Base-by-base conservation (phyloP, 2,113 vertebrate genomes). In the Myotis davidii region DNA sequence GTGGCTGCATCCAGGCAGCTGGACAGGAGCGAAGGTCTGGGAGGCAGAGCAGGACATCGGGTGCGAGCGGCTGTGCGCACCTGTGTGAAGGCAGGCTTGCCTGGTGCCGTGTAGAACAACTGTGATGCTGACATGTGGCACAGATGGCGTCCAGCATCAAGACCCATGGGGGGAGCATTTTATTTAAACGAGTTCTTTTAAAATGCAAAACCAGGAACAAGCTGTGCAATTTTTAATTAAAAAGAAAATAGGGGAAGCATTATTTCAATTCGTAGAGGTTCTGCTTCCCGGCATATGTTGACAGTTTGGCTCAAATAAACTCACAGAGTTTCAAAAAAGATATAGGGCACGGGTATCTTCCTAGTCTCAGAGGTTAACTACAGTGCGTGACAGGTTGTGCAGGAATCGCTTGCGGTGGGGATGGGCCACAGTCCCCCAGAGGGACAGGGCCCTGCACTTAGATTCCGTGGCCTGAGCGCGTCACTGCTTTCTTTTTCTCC, bases 371-470 rank as follows among this genome's bases (percentile, higher is more conserved):
- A 13, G 20, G 45, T 16, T 6, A 10, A 25, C 27, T 2, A 7
- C 0, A 2, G n/a, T 2, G n/a, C 9, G 16, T 78, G 83, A 5
- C 0, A 11, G 77, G 32, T 1, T 34, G 39, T 6, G 9, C 6
- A 1, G 34, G 39, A 20, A 0, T 23, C 12, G 32, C 79, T 54
- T 23, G 69, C n/a, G 8, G 1, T 13, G 59, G 27, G 39, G 54
- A 59, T 27, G 3, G 17, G 39, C 14, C 6, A 10, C 9, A 0
- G 16, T 3, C 29, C n/a, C 18, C 3, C 1, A 5, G 37, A 6
- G 48, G 6, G 32, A 79, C 25, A 32, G 14, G 18, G n/a, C 18
- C 3, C n/a, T 9, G n/a, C 20, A 4, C 61, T 37, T 65, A 14
- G 74, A 4, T 20, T 16, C 13, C 6, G 17, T 17, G 76, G 59